phyloP scores from a whole-genome alignment of 2,797 vertebrate species.

The Hemibagrus guttatus region DNA sequence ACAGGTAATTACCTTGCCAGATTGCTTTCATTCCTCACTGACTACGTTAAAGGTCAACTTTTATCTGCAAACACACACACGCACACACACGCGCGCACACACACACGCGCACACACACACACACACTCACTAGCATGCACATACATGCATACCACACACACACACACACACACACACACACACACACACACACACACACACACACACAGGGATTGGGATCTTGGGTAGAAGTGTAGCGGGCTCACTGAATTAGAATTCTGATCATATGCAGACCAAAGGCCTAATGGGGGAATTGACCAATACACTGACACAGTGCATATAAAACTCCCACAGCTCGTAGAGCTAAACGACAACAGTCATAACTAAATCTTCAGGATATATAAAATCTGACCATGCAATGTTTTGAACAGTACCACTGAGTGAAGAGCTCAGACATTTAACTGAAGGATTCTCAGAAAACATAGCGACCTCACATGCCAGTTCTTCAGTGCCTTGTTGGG shows the following conservation, averaged over 20 bases:
- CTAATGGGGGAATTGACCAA: conserved; percentile 19
- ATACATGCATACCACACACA: conserved; percentile 21
- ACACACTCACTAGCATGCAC: conserved; percentile 46
- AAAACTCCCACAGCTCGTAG: neutral
- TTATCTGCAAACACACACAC: conserved; percentile 62
- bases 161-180: neutral
- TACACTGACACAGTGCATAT: neutral
- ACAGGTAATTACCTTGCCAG: conserved; percentile 79
- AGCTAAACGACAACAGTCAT: neutral
- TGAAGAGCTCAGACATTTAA: neutral
- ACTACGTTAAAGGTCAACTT: conserved; percentile 74
- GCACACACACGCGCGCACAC: conserved; percentile 31
- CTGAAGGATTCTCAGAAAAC: neutral
- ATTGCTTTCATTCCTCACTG: conserved; percentile 71
- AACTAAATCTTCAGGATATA: neutral
- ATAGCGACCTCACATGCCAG: neutral
- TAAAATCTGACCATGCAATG: neutral
- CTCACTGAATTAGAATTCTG: conserved; percentile 40
- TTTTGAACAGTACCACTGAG: neutral
- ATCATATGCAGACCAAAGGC: conserved; percentile 19
- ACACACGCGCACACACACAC: conserved; percentile 13
- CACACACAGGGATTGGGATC: conserved; percentile 42
- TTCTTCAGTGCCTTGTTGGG: conserved; percentile 10
- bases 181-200: conserved; percentile 35
- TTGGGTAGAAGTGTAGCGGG: conserved; percentile 21